Evolutionary conservation across 1,140 invertebrate species (phyloP), one percentile per base, ranked within the genome.

Genomic region (Odontomachus brunneus): DNA sequence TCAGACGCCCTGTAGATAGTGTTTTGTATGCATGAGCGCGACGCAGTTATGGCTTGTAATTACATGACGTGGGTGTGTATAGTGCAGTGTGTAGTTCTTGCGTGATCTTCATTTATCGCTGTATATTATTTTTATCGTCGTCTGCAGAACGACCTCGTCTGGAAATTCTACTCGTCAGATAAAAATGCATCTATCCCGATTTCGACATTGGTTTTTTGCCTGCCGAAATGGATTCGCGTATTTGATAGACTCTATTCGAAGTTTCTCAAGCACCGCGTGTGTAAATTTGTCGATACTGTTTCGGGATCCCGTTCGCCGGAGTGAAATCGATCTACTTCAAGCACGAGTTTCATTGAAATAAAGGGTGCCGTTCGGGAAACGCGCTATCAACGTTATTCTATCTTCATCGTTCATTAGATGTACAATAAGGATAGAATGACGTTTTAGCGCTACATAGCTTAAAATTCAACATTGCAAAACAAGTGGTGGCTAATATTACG

Each of bases 1-100:
- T n/a, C n/a, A n/a, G n/a, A n/a, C n/a, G n/a, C n/a, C n/a, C n/a
- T n/a, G n/a, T n/a, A 55, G 7, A 73, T 44, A 59, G 15, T 24
- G 53, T 59, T n/a, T 11, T 33, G 33, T 49, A 17, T 48, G 24
- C 3, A 44, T 15, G 22, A 29, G 49, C 17, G 9, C 49, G 7
- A 63, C n/a, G 29, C n/a, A 76, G n/a, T 62, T 76, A 33, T 53
- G 0, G 9, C 3, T 11, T 17, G 9, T 22, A 66, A 33, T 76
- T 76, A 66, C 26, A 11, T 76, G 38, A 76, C 51, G 0, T 15
- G 51, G 14, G 5, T 26, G 38, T 15, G 3, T 49, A 15, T 1
- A 12, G 1, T 11, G 22, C 33, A n/a, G 17, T 33, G 60, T 12
- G n/a, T 24, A n/a, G 33, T 3, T 12, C 38, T 7, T 7, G 38